A percentile compares a stretch with the other conserved stretches of the same genome.
These are phyloP conservation scores for Onychorhynchus coronatus DNA, from an alignment of 2,113 vertebrate genomes.

Conservation along the genomic window DNA sequence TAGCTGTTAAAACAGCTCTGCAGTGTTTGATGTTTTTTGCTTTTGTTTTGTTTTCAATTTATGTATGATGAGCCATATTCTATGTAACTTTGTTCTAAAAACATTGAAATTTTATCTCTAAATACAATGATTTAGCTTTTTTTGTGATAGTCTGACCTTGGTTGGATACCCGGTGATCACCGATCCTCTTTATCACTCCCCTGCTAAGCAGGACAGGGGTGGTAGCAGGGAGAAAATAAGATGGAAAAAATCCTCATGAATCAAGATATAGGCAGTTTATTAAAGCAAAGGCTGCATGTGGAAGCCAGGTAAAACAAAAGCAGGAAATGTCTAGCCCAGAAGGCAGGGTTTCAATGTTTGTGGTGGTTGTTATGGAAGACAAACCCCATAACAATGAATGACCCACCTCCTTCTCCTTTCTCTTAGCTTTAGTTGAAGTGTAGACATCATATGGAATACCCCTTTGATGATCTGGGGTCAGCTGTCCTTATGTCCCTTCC, in stretches of 20 bases:
- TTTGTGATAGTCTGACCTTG: background rate
- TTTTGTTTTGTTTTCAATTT: background rate
- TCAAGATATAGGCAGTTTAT: background rate
- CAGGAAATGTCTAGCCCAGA: background rate
- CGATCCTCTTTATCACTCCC: background rate
- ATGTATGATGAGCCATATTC: background rate
- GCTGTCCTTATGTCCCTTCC: background rate
- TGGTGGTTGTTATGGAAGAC: background rate
- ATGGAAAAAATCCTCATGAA: background rate
- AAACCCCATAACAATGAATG: background rate
- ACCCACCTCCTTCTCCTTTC: fast-evolving
- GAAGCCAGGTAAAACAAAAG: background rate
- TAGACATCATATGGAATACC: background rate
- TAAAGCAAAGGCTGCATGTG: background rate
- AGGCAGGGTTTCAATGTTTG: background rate
- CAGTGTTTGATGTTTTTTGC: background rate
- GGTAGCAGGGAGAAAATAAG: background rate
- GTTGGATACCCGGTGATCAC: background rate
- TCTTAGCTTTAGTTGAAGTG: background rate
- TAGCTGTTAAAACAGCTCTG: background rate
- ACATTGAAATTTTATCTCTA: background rate
- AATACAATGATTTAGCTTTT: background rate
- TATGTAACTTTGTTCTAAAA: background rate
- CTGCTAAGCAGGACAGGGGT: background rate
- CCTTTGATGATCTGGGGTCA: background rate